Percentiles rank a stretch among this genome's conserved stretches.
Conservation (phyloP, 1,140 invertebrate genomes). For the Adoxophyes honmai region DNA sequence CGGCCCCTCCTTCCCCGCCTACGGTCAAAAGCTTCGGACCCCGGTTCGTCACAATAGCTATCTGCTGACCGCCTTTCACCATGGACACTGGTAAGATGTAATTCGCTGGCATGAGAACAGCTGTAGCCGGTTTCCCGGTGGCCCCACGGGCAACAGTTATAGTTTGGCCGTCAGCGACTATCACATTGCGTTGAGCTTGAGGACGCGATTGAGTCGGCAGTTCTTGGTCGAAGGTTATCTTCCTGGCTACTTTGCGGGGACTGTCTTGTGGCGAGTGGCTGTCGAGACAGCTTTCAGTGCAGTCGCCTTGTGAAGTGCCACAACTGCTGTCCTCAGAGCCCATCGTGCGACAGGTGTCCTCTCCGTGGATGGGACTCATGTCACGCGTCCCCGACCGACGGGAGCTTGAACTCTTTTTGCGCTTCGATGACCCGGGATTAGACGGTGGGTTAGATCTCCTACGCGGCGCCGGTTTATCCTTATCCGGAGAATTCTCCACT, state of each 20-base stretch:
- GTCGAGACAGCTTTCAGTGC: constrained; percentile 64
- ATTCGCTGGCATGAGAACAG: constrained; percentile 82
- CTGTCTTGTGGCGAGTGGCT: constrained; percentile 73
- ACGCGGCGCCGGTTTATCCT: constrained; percentile 88
- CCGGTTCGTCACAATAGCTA: constrained; percentile 83
- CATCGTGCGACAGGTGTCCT: constrained; percentile 82
- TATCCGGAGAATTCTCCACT: constrained; percentile 87
- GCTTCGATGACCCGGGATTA: constrained; percentile 84
- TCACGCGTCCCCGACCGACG: constrained; percentile 74
- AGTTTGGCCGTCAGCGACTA: constrained; percentile 77
- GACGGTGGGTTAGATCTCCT: constrained; percentile 85
- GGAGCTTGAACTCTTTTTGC: constrained; percentile 83
- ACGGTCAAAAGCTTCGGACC: constrained; percentile 82
- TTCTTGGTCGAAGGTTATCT: constrained; percentile 68
- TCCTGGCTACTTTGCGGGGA: constrained; percentile 66
- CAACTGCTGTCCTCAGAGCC: constrained; percentile 85
- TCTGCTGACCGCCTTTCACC: constrained; percentile 83
- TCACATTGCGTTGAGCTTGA: constrained; percentile 74
- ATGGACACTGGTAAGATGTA: constrained; percentile 84
- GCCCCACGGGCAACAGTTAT: constrained; percentile 69
- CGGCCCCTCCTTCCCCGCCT: constrained; percentile 66
- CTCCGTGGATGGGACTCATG: constrained; percentile 78
- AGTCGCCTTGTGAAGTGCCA: constrained; percentile 79
- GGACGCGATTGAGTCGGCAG: constrained; percentile 33
- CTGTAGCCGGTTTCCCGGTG: constrained; percentile 74